phyloP scores from a whole-genome alignment of 1,140 invertebrate genomes.

The Carposina sasakii region DNA sequence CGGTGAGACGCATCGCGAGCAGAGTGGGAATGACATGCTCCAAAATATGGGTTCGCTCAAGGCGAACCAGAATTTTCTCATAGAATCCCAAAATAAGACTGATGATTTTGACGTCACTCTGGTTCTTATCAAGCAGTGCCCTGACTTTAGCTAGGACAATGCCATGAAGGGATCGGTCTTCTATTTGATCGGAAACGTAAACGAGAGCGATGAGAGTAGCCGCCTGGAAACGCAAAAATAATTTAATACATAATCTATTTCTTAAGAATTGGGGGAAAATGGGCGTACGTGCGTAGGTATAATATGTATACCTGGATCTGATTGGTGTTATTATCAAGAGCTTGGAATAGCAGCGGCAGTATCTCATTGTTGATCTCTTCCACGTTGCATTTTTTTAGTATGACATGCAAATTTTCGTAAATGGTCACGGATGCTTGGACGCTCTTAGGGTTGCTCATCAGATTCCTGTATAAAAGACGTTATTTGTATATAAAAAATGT shows the following conservation, averaged over 20 bases:
- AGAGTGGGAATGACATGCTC: constrained; percentile 94
- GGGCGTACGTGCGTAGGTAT: too few relatives aligned
- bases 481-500: too few relatives aligned
- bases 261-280: too few relatives aligned
- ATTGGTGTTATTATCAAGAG: constrained; percentile 92
- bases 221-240: constrained; percentile 76
- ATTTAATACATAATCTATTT: too few relatives aligned
- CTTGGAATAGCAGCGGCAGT: constrained; percentile 89
- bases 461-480: constrained; percentile 43
- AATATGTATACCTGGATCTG: constrained; percentile 88
- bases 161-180: constrained; percentile 86
- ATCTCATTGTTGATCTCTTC: constrained; percentile 88
- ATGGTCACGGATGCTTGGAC: constrained; percentile 93
- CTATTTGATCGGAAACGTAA: constrained; percentile 88
- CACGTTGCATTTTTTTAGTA: constrained; percentile 89
- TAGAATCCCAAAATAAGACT: constrained; percentile 84
- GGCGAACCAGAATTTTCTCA: constrained; percentile 84
- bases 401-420: constrained; percentile 92
- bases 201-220: constrained; percentile 92
- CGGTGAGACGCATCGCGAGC: constrained; percentile 88
- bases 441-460: constrained; percentile 89
- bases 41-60: constrained; percentile 89
- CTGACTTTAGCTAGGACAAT: constrained; percentile 92
- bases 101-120: constrained; percentile 83
- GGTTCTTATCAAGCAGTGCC: constrained; percentile 89